A percentile compares a stretch with the other conserved stretches of the same genome.
These are phyloP conservation scores for Caloenas nicobarica DNA, from an alignment of 2,113 vertebrate species.

Conservation along the genomic window DNA sequence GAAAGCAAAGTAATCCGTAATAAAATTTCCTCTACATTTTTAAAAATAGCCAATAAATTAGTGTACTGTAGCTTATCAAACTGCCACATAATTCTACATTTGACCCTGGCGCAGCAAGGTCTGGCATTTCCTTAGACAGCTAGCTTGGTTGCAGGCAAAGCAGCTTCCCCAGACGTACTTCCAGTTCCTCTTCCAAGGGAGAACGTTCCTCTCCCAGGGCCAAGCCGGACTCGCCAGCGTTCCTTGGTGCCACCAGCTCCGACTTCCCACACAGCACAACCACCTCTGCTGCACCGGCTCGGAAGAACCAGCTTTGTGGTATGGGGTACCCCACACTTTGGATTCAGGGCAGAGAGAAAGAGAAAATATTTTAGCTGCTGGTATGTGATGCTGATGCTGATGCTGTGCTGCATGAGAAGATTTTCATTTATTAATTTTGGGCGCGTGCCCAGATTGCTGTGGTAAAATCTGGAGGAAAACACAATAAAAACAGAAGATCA, in stretches of 20 bases:
- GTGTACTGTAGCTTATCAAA: constrained; percentile 75
- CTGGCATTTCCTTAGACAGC: constrained; percentile 65
- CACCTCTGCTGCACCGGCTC: constrained; percentile 36
- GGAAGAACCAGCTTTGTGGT: not conserved
- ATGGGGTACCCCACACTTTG: constrained; percentile 2
- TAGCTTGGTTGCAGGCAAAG: constrained; percentile 21
- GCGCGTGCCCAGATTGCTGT: constrained; percentile 48
- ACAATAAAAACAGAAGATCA: constrained; percentile 22
- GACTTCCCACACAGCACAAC: constrained; percentile 44
- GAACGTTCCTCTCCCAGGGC: constrained; percentile 16
- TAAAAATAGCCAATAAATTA: constrained; percentile 77
- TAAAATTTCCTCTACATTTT: constrained; percentile 76
- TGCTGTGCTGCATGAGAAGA: constrained; percentile 11
- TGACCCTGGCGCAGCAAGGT: constrained; percentile 49
- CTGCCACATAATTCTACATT: constrained; percentile 69
- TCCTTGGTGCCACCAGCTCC: constrained; percentile 37
- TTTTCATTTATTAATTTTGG: constrained; percentile 60
- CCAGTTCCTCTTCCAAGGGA: constrained; percentile 68
- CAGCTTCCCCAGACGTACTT: constrained; percentile 44
- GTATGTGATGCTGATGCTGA: constrained; percentile 1
- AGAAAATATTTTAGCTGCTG: constrained; percentile 34
- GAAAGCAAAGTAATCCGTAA: constrained; percentile 76
- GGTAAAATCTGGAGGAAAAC: constrained; percentile 56
- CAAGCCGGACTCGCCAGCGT: not conserved
- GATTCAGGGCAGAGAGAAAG: not conserved